phyloP scores from a whole-genome alignment of 2,888 invertebrate species.

The Drosophila greeni region DNA sequence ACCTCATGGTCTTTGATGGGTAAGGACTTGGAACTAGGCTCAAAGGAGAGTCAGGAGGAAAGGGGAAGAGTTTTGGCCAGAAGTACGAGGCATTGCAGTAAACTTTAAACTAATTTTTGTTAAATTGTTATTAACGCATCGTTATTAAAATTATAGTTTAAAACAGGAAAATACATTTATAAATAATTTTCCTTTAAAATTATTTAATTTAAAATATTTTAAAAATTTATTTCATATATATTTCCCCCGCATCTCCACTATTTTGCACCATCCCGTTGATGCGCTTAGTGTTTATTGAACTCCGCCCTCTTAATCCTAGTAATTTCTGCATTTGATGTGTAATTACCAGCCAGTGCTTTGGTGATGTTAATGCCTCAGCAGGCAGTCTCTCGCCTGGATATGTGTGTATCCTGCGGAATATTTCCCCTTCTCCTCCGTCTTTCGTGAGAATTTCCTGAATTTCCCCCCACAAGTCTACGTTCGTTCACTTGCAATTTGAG shows the following conservation, averaged over 20 bases:
- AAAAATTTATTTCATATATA: too few relatives aligned
- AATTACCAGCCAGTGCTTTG: constrained; percentile 5
- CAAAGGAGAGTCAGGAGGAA: constrained; percentile 9
- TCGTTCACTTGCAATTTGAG: constrained; percentile 27
- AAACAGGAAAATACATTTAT: too few relatives aligned
- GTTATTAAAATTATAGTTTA: too few relatives aligned
- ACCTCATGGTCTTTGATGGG: constrained; percentile 45
- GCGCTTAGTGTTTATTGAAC: constrained; percentile 1
- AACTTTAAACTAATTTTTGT: constrained; percentile 26
- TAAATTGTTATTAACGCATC: neutral
- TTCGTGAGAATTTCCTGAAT: neutral
- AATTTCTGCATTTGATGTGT: constrained; percentile 10
- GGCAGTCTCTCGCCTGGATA: constrained; percentile 4
- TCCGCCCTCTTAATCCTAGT: neutral
- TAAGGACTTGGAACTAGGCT: constrained; percentile 20
- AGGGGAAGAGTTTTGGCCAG: constrained; percentile 33
- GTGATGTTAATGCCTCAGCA: constrained; percentile 6
- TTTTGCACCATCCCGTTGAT: neutral
- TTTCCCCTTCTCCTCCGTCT: neutral
- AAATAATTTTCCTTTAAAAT: too few relatives aligned
- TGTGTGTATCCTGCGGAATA: constrained; percentile 4
- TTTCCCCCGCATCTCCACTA: neutral
- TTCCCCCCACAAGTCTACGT: neutral
- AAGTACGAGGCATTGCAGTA: constrained; percentile 26
- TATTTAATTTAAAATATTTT: too few relatives aligned